These are phyloP conservation scores for Pseudomyrmex pallidus DNA, from an alignment of 1,140 invertebrate genomes.

Conservation along the genomic window DNA sequence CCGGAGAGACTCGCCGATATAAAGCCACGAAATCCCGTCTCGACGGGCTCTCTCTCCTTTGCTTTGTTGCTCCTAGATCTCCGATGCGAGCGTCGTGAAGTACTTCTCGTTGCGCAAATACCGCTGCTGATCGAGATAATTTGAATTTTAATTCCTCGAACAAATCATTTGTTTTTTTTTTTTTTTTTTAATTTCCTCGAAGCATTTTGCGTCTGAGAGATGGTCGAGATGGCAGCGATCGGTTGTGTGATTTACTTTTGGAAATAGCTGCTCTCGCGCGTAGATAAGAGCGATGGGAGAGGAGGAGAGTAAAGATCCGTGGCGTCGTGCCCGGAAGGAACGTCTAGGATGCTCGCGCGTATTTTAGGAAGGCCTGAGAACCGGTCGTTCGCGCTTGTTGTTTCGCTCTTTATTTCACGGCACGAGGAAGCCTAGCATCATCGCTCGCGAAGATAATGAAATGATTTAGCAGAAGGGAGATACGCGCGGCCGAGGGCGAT, in stretches of 20 bases:
- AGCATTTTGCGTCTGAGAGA: conserved; percentile 57
- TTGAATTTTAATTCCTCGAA: neutral
- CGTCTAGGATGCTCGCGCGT: conserved; percentile 72
- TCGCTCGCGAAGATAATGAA: conserved; percentile 51
- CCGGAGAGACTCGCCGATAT: conserved; percentile 70
- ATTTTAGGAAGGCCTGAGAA: conserved; percentile 73
- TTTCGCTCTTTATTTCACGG: conserved; percentile 38
- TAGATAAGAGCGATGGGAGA: conserved; percentile 68
- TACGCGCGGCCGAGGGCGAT: conserved; percentile 47
- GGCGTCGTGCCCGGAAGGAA: conserved; percentile 72
- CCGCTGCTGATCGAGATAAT: neutral
- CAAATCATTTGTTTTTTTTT: neutral
- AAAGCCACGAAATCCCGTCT: conserved; percentile 11
- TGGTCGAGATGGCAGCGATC: conserved; percentile 68
- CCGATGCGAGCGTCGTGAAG: neutral
- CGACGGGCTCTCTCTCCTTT: conserved; percentile 18
- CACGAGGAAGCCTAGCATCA: conserved; percentile 59
- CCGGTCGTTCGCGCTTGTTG: conserved; percentile 64
- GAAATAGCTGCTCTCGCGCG: conserved; percentile 61
- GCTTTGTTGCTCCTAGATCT: conserved; percentile 43
- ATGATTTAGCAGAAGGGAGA: conserved; percentile 48
- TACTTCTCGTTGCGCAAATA: neutral
- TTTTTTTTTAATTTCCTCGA: conserved; percentile 67
- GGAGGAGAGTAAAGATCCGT: neutral
- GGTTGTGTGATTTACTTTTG: conserved; percentile 81